Percentiles rank a stretch among this genome's conserved stretches.
These are phyloP conservation scores for Bacillus rossius DNA, from an alignment of 1,140 invertebrate genomes.

Conservation along the genomic window DNA sequence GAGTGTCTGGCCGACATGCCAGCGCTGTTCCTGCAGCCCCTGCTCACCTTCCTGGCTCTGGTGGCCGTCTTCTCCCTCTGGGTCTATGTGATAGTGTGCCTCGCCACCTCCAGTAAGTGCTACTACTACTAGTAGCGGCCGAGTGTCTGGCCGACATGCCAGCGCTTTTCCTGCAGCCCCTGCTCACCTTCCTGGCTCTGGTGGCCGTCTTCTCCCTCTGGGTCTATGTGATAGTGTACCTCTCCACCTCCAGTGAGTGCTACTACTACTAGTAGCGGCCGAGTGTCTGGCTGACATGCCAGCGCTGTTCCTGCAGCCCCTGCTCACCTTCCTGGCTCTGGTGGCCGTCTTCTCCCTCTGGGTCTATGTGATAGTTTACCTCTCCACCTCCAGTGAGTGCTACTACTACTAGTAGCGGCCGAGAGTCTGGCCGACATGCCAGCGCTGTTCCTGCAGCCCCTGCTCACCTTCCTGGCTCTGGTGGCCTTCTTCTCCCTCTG, in stretches of 20 bases:
- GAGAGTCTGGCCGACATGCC: constrained; percentile 79
- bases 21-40: constrained; percentile 78
- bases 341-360: constrained; percentile 79
- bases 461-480: constrained; percentile 77
- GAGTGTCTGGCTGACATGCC: constrained; percentile 79
- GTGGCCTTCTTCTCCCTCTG: constrained; percentile 79
- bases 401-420: no score
- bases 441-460: constrained; percentile 78
- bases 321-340: constrained; percentile 77
- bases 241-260: constrained; percentile 66
- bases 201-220: constrained; percentile 79
- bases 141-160: constrained; percentile 79
- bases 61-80: constrained; percentile 79
- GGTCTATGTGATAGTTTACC: constrained; percentile 67
- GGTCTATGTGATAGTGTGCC: constrained; percentile 67
- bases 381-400: constrained; percentile 66
- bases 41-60: constrained; percentile 77
- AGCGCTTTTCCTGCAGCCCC: constrained; percentile 78
- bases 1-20: constrained; percentile 79
- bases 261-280: no score
- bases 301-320: constrained; percentile 78
- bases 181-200: constrained; percentile 77
- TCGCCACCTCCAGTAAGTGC: constrained; percentile 66
- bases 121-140: no score
- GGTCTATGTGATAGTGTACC: constrained; percentile 67